Conservation (phyloP, 2,888 invertebrate genomes). For the Athetis lepigone region DNA sequence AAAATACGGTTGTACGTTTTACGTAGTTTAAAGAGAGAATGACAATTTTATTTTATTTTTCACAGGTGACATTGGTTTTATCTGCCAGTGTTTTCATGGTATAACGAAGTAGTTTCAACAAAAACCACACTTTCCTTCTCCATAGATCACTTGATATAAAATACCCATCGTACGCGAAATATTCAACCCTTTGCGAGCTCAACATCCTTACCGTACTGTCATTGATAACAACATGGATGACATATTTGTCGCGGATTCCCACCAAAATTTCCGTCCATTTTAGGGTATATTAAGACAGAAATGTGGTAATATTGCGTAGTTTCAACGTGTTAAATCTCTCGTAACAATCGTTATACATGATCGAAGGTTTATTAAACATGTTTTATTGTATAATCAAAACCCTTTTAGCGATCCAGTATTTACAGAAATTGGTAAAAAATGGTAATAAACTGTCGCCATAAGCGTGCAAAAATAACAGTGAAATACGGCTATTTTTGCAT, state of each 20-base stretch:
- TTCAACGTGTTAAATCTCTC: slow-evolving; percentile 55
- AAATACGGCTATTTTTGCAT: not conserved
- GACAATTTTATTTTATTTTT: too few species aligned
- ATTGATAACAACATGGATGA: slow-evolving; percentile 26
- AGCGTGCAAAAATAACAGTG: not conserved
- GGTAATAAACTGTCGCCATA: slow-evolving; percentile 20
- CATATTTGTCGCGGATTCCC: slow-evolving; percentile 29
- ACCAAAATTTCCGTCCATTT: slow-evolving; percentile 29
- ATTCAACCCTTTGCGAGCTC: slow-evolving; percentile 8
- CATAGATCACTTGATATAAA: slow-evolving; percentile 22
- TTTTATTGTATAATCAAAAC: slow-evolving; percentile 55
- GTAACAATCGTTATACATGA: slow-evolving; percentile 53
- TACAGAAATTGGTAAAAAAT: slow-evolving; percentile 35
- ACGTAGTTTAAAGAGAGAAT: too few species aligned
- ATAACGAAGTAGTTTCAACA: too few species aligned
- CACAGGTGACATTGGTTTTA: too few species aligned
- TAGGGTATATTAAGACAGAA: slow-evolving; percentile 48
- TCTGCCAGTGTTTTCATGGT: too few species aligned
- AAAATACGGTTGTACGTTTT: too few species aligned
- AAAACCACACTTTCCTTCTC: slow-evolving; percentile 7
- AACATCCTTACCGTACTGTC: slow-evolving; percentile 3
- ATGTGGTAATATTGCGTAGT: slow-evolving; percentile 24
- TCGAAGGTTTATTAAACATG: slow-evolving; percentile 55
- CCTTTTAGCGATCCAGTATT: slow-evolving; percentile 35
- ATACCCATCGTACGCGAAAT: slow-evolving; percentile 10